These are phyloP conservation scores for Stegostoma tigrinum DNA, from an alignment of 2,113 vertebrate genomes.

Conservation along the genomic window DNA sequence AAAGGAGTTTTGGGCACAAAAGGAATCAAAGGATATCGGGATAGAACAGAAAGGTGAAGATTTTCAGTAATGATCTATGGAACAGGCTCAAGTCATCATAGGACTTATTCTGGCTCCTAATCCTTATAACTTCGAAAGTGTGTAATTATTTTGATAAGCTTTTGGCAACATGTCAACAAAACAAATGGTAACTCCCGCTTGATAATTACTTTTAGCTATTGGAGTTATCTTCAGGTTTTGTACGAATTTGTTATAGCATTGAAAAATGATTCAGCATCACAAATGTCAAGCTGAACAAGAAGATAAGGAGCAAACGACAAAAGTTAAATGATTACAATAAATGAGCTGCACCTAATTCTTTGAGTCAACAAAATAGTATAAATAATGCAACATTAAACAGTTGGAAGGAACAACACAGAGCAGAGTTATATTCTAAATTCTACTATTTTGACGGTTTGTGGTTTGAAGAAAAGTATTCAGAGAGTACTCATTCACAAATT, in stretches of 20 bases:
- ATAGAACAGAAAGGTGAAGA: not conserved
- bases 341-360: not conserved
- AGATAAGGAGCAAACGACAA: not conserved
- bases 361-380: not conserved
- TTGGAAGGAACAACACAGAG: not conserved
- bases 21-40: not conserved
- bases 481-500: no score
- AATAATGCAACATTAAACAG: not conserved
- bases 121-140: not conserved
- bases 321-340: not conserved
- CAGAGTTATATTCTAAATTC: no score
- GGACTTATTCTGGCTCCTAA: no score
- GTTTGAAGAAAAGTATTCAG: no score
- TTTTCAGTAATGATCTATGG: not conserved
- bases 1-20: not conserved
- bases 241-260: not conserved
- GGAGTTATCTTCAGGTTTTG: not conserved
- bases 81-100: not conserved
- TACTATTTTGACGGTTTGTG: no score
- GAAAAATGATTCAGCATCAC: not conserved
- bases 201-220: not conserved
- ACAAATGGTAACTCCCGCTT: not conserved
- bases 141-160: not conserved
- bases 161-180: not conserved
- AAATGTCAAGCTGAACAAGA: not conserved